phyloP scores from a whole-genome alignment of 2,113 vertebrate species.

The Fulmarus glacialis region DNA sequence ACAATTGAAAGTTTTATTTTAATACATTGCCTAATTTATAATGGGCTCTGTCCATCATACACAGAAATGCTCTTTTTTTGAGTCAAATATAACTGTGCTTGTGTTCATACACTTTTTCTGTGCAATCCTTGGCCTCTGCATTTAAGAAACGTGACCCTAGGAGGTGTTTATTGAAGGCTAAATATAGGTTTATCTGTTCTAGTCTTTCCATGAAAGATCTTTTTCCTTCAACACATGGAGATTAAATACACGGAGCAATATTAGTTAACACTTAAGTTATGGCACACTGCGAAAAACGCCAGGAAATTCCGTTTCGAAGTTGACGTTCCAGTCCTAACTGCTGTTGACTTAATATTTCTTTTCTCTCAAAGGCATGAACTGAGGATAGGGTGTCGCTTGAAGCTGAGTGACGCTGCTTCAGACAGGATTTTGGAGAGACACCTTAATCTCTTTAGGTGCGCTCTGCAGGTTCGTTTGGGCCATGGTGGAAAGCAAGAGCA shows the following conservation, averaged over 20 bases:
- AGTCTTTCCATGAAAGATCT: slow-evolving; percentile 65
- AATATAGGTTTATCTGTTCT: slow-evolving; percentile 64
- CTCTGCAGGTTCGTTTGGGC: neutral
- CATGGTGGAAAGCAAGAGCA: neutral
- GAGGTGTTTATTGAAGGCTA: slow-evolving; percentile 62
- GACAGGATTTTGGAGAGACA: neutral
- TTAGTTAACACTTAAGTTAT: slow-evolving; percentile 52
- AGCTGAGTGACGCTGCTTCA: neutral
- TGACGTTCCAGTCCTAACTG: neutral
- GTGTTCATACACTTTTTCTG: neutral
- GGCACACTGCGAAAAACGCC: neutral
- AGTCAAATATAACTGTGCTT: neutral
- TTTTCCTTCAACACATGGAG: slow-evolving; percentile 55
- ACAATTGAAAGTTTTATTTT: neutral
- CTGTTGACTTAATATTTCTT: slow-evolving; percentile 27
- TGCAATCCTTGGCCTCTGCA: neutral
- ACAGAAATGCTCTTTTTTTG: neutral
- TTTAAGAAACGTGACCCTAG: slow-evolving; percentile 38
- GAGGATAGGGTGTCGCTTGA: neutral
- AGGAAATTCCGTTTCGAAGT: slow-evolving; percentile 31
- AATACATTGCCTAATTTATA: neutral
- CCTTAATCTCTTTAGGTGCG: neutral
- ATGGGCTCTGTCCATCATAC: neutral
- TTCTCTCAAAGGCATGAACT: neutral
- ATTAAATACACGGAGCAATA: slow-evolving; percentile 31